Conservation (phyloP, 1,140 invertebrate species). For the Diplogasteroides magnus region DNA sequence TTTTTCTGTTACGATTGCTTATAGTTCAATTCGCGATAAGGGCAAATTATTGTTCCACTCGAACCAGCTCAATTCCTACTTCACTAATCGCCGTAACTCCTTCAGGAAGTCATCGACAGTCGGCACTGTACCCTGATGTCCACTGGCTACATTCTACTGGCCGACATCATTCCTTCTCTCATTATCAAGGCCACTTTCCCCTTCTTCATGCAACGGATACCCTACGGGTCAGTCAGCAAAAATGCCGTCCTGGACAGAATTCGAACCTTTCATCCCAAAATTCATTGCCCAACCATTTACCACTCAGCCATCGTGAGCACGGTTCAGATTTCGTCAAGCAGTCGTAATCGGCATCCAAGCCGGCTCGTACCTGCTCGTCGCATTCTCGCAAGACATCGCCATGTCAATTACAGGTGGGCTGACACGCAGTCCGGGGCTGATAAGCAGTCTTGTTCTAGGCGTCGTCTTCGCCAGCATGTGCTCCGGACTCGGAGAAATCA, state of each 20-base stretch:
- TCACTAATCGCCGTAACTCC: too few relatives aligned
- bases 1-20: too few relatives aligned
- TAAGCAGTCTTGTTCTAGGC: too few relatives aligned
- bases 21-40: too few relatives aligned
- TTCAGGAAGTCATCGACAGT: constrained; percentile 17
- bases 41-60: too few relatives aligned
- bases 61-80: too few relatives aligned
- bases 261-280: too few relatives aligned
- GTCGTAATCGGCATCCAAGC: constrained; percentile 63
- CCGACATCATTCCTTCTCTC: constrained; percentile 74
- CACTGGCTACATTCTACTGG: constrained; percentile 73
- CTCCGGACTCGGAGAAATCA: constrained; percentile 76
- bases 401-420: constrained; percentile 62
- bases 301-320: background rate
- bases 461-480: constrained; percentile 71
- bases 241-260: too few relatives aligned
- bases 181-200: constrained; percentile 71
- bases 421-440: background rate
- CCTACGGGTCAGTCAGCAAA: constrained; percentile 24
- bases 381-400: constrained; percentile 63
- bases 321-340: constrained; percentile 64
- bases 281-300: too few relatives aligned
- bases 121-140: constrained; percentile 68
- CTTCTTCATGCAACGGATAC: constrained; percentile 61
- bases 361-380: constrained; percentile 67